phyloP scores from a whole-genome alignment of 2,113 vertebrate species.

The Nibea albiflora region DNA sequence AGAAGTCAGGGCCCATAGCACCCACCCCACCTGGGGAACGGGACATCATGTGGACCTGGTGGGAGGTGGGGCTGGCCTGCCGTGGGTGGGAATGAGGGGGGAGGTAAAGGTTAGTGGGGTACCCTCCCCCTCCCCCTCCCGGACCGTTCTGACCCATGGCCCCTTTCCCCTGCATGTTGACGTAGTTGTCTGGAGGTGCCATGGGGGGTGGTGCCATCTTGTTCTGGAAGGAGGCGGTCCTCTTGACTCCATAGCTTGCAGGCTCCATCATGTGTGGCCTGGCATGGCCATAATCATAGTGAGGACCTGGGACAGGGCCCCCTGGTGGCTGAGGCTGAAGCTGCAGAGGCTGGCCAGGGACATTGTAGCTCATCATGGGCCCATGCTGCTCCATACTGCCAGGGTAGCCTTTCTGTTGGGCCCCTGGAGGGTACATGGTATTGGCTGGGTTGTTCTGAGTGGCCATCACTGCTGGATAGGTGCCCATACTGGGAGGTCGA shows the following conservation, averaged over 20 bases:
- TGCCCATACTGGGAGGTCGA: slow-evolving; percentile 84
- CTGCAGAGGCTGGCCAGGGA: slow-evolving; percentile 87
- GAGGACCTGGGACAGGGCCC: slow-evolving; percentile 84
- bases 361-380: slow-evolving; percentile 88
- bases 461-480: slow-evolving; percentile 83
- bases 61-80: slow-evolving; percentile 90
- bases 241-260: slow-evolving; percentile 90
- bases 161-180: slow-evolving; percentile 89
- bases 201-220: slow-evolving; percentile 85
- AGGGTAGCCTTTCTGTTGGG: slow-evolving; percentile 89
- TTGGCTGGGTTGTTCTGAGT: slow-evolving; percentile 76
- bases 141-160: slow-evolving; percentile 83
- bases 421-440: slow-evolving; percentile 81
- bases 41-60: slow-evolving; percentile 90
- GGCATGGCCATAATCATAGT: slow-evolving; percentile 87
- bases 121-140: slow-evolving; percentile 79
- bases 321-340: slow-evolving; percentile 86
- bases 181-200: slow-evolving; percentile 84
- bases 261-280: slow-evolving; percentile 90
- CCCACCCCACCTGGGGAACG: slow-evolving; percentile 83
- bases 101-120: slow-evolving; percentile 86
- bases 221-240: slow-evolving; percentile 96
- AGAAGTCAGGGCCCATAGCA: slow-evolving; percentile 87
- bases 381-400: slow-evolving; percentile 86
- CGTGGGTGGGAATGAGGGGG: slow-evolving; percentile 90